Base-by-base conservation (phyloP, 2,113 vertebrate species). In the Pyxicephalus adspersus region DNA sequence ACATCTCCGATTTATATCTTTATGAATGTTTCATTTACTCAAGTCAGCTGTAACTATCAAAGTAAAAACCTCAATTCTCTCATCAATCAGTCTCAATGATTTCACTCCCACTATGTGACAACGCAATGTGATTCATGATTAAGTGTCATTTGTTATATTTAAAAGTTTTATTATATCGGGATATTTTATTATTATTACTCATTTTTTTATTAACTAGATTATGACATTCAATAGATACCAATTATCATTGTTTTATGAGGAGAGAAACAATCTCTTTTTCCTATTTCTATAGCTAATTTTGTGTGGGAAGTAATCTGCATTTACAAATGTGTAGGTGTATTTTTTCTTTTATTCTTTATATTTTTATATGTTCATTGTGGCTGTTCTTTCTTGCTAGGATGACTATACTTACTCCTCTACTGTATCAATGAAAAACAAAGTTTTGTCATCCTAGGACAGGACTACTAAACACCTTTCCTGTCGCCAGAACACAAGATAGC, bases 81-180 rank as follows among this genome's bases (percentile, higher is more conserved):
- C 64, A 67, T 67, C 34, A 67, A 67, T 67, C 65, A 67, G n/a
- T 23, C 45, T n/a, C 65, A 23, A 16, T 34, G n/a, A 17, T 67
- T 45, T 50, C 18, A 31, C 31, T 50, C 65, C 65, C 34, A 67
- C 65, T 45, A 45, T 45, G 17, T 34, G 9, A 50, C 15, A 29
- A 50, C 16, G 5, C 11, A 7, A 3, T 45, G 34, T 67, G 9
- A 5, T 34, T 19, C 11, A 26, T 61, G 23, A 67, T 45, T 67
- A 22, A 67, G 45, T 67, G 5, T 45, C 16, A 67, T 67, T 67
- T 67, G 65, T 50, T 38, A 50, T 25, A 31, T 34, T 20, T 64
- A 18, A 20, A 64, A 67, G 34, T 23, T 45, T 16, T 50, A 67
- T 67, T 67, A 38, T 67, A 22, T 16, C 6, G 22, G 45, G 65